Evolutionary conservation across 1,140 invertebrate genomes (phyloP).

Genomic region (Contarinia nasturtii): DNA sequence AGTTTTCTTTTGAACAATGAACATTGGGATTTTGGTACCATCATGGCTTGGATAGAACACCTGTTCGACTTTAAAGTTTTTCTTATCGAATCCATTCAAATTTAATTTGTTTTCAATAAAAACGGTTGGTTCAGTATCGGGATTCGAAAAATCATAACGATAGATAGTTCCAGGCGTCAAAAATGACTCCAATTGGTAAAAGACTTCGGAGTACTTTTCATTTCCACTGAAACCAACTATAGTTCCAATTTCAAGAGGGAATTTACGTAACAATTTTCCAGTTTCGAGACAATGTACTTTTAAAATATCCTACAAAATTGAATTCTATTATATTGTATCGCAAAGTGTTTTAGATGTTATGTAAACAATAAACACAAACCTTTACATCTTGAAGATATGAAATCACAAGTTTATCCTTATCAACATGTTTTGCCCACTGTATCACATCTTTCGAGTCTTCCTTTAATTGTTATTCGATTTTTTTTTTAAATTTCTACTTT

Average conservation of each 20-base stretch:
- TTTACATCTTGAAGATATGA: constrained; percentile 93
- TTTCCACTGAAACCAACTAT: constrained; percentile 69
- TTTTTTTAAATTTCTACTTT: neutral
- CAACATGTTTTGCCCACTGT: constrained; percentile 68
- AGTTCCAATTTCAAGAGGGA: constrained; percentile 73
- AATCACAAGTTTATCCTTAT: constrained; percentile 71
- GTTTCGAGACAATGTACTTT: constrained; percentile 59
- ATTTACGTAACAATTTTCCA: constrained; percentile 49
- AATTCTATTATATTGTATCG: neutral
- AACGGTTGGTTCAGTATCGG: constrained; percentile 43
- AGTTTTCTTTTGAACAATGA: constrained; percentile 63
- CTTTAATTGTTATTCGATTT: constrained; percentile 12
- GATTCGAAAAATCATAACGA: constrained; percentile 55
- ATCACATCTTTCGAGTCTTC: constrained; percentile 78
- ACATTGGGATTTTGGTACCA: constrained; percentile 88
- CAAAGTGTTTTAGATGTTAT: constrained; percentile 3
- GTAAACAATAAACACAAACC: constrained; percentile 29
- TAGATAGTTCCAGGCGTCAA: constrained; percentile 86
- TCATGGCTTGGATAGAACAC: constrained; percentile 86
- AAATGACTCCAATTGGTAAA: constrained; percentile 88
- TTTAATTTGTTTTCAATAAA: constrained; percentile 42
- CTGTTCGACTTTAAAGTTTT: constrained; percentile 62
- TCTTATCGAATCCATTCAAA: constrained; percentile 63
- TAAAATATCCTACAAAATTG: constrained; percentile 51
- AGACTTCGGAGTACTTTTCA: constrained; percentile 73